A percentile compares a stretch with the other conserved stretches of the same genome.
Conservation (phyloP, 2,113 vertebrate genomes). For the Speoplatyrhinus poulsoni region DNA sequence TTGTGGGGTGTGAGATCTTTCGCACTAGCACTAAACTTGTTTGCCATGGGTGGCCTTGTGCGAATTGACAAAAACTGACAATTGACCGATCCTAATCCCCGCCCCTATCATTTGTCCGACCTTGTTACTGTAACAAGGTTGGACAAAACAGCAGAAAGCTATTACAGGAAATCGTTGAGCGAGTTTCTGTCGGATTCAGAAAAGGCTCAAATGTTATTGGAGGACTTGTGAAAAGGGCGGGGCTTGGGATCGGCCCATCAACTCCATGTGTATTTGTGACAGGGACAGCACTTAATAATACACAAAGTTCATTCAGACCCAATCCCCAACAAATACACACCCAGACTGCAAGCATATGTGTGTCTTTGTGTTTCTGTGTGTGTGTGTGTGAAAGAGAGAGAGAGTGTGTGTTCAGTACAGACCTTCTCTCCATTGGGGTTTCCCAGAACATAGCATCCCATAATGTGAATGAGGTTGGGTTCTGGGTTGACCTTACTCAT, state of each 20-base stretch:
- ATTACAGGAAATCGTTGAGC: too few relatives aligned
- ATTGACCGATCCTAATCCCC: too few relatives aligned
- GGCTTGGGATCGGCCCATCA: too few relatives aligned
- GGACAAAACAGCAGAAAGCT: too few relatives aligned
- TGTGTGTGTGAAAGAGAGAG: neutral
- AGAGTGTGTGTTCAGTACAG: slow-evolving; percentile 8
- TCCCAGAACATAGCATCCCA: slow-evolving; percentile 97
- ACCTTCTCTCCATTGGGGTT: slow-evolving; percentile 99
- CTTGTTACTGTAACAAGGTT: too few relatives aligned
- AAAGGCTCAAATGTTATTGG: too few relatives aligned
- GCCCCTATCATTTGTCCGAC: too few relatives aligned
- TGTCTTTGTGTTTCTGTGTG: neutral
- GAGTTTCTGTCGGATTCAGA: too few relatives aligned
- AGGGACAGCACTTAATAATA: neutral
- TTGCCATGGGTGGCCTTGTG: too few relatives aligned
- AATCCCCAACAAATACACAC: neutral
- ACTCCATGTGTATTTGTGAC: neutral
- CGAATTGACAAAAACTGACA: neutral
- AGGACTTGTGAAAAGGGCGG: too few relatives aligned
- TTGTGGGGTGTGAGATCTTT: too few relatives aligned
- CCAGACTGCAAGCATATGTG: neutral
- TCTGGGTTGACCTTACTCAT: slow-evolving; percentile 99
- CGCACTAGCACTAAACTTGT: too few relatives aligned
- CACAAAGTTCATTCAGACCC: neutral
- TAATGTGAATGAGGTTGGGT: slow-evolving; percentile 93